phyloP scores from a whole-genome alignment of 2,797 vertebrate species.

The Muscicapa striata region DNA sequence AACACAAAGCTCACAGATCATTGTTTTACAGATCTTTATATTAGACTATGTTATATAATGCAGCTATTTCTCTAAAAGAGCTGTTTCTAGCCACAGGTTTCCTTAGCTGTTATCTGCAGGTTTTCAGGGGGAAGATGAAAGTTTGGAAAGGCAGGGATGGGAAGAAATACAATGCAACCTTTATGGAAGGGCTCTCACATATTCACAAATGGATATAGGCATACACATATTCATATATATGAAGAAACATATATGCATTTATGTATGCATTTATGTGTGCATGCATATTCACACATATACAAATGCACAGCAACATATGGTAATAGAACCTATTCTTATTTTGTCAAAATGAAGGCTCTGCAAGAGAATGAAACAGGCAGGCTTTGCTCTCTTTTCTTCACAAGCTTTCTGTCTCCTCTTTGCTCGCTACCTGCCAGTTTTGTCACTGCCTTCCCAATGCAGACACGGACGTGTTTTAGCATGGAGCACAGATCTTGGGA shows the following conservation, averaged over 20 bases:
- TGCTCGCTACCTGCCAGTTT: background rate
- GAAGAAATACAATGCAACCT: background rate
- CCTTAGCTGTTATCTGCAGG: background rate
- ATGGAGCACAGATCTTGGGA: background rate
- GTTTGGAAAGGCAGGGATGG: background rate
- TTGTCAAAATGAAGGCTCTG: background rate
- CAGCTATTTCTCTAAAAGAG: background rate
- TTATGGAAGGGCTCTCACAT: background rate
- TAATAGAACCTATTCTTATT: background rate
- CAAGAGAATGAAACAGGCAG: background rate
- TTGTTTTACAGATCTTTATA: background rate
- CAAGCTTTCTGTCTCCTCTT: background rate
- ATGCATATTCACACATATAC: background rate
- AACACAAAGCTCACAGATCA: background rate
- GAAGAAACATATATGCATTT: background rate
- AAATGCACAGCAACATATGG: background rate
- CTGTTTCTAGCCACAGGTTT: background rate
- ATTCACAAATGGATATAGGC: background rate
- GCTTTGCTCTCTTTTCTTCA: background rate
- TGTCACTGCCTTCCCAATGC: background rate
- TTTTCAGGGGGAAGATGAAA: background rate
- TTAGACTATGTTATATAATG: background rate
- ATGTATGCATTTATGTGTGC: background rate
- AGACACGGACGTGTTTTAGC: accelerated
- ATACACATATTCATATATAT: no score